Conservation (phyloP, 2,888 invertebrate species). For the Andrena bicolor region DNA sequence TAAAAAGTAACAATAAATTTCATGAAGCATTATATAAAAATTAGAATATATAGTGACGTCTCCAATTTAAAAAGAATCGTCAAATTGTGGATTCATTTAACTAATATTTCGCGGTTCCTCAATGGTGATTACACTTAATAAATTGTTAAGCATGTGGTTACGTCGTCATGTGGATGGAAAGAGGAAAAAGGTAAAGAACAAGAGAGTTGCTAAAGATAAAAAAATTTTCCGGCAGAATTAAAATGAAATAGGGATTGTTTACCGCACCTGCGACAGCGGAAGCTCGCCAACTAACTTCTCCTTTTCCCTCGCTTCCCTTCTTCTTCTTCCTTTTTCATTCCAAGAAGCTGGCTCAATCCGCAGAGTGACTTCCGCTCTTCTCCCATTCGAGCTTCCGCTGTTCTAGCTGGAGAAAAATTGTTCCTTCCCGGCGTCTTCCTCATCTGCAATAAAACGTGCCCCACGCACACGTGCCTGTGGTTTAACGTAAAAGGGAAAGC, state of each 20-base stretch:
- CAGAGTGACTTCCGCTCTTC: conserved; percentile 60
- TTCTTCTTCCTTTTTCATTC: conserved; percentile 13
- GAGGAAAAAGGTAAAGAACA: neutral
- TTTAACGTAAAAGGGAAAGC: conserved; percentile 25
- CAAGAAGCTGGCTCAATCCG: conserved; percentile 53
- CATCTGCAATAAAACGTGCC: conserved; percentile 31
- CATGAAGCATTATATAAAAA: no score
- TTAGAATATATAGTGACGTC: neutral
- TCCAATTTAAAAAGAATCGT: neutral
- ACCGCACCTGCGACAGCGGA: conserved; percentile 54
- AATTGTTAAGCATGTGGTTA: conserved; percentile 6
- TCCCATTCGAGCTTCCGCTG: conserved; percentile 46
- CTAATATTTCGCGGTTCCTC: neutral
- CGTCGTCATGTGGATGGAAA: neutral
- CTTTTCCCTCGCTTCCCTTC: conserved; percentile 22
- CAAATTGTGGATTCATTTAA: neutral
- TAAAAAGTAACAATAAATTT: no score
- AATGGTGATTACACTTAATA: conserved; percentile 2
- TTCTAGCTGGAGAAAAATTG: conserved; percentile 50
- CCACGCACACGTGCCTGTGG: conserved; percentile 1
- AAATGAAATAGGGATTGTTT: conserved; percentile 61
- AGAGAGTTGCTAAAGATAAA: conserved; percentile 28
- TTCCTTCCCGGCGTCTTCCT: conserved; percentile 31
- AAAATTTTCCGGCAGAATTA: conserved; percentile 53
- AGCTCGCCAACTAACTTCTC: conserved; percentile 57